A percentile compares a stretch with the other conserved stretches of the same genome.
Evolutionary conservation across 2,888 invertebrate genomes (phyloP).

Genomic region (Nematopogon swammerdamellus): DNA sequence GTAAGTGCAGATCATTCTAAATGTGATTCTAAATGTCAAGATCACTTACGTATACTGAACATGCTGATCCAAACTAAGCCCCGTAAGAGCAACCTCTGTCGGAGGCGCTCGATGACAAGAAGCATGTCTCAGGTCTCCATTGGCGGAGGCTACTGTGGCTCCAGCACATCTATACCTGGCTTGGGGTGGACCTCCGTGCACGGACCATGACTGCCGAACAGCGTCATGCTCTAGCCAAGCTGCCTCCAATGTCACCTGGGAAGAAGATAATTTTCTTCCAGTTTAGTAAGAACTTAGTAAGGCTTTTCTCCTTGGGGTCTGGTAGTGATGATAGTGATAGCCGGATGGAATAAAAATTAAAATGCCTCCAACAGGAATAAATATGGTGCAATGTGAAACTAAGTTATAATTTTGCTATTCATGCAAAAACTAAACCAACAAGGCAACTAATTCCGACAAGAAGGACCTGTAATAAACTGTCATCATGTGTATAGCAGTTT

Average conservation of each 20-base stretch:
- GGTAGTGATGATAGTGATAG: no score
- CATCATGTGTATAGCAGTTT: no score
- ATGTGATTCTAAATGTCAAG: not conserved
- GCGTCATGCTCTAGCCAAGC: conserved; percentile 42
- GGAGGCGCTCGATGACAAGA: conserved; percentile 42
- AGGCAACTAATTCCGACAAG: no score
- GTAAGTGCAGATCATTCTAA: no score
- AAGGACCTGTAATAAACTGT: no score
- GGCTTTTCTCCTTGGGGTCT: conserved; percentile 4
- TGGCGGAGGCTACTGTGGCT: conserved; percentile 33
- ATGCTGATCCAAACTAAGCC: conserved; percentile 36
- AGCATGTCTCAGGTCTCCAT: conserved; percentile 35
- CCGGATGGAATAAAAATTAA: no score
- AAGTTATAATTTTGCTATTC: no score
- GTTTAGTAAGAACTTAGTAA: conserved; percentile 1
- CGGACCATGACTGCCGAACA: conserved; percentile 37
- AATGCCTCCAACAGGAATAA: no score
- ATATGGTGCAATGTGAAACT: no score
- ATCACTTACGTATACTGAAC: conserved; percentile 39
- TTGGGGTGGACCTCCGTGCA: conserved; percentile 30
- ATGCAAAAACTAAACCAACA: no score
- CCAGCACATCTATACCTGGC: conserved; percentile 39
- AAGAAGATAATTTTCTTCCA: not conserved
- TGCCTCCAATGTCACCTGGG: conserved; percentile 35
- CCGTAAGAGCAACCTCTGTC: conserved; percentile 33